Evolutionary conservation across 2,888 invertebrate genomes (phyloP), one percentile per base, ranked within the genome.

Genomic region (Erannis defoliaria): DNA sequence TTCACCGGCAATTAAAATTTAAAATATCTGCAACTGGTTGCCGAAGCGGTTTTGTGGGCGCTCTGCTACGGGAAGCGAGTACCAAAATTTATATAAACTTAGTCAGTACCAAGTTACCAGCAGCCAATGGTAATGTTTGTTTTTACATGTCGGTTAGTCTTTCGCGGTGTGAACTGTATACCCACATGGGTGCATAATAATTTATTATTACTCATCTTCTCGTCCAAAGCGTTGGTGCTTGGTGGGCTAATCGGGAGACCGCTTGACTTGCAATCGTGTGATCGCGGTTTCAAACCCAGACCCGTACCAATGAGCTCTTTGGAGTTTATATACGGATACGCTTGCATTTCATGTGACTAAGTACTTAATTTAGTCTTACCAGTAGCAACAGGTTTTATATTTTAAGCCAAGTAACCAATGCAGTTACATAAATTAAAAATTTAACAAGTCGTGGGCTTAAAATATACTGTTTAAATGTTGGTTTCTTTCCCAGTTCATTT

Each of bases 1-100:
- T 70, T 74, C 71, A 64, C 67, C 55, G 54, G 71, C 71, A 72
- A 72, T 74, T 71, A 74, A 72, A 71, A 73, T 70, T 71, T 66
- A 66, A 71, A 72, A 64, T 69, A 67, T 65, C 61, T 18, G 53
- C 54, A 37, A 60, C 59, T 35, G 59, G 59, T 60, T 48, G 48
- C 35, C n/a, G 31, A 45, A 33, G 35, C n/a, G 23, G 46, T 33
- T 54, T 54, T 37, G 23, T 19, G 59, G 21, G 14, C 23, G 35
- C 23, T 35, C 35, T 40, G 31, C 49, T 55, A 40, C 26, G 42
- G 31, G 29, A 40, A 12, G 5, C 12, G 23, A 31, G 38, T 42
- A 53, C 48, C 26, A 43, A 35, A 35, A 19, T 10, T 48, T 29
- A 37, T 21, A 9, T 12, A 8, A 23, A 18, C 26, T 26, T 26